Conservation (phyloP, 2,888 invertebrate species). For the Epirrhoe alternata region DNA sequence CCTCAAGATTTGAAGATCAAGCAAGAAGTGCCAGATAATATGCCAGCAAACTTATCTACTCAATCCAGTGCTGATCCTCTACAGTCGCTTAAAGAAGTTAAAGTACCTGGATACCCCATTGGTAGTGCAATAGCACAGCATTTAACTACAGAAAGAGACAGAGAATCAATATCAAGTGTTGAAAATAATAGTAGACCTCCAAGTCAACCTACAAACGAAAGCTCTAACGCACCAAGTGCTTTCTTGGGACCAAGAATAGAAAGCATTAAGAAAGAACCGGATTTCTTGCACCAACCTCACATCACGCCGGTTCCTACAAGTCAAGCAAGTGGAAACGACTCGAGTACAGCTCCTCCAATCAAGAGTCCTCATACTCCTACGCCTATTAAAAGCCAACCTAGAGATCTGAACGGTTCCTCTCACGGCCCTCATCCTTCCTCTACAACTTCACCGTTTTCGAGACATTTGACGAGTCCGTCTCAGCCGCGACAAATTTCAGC, state of each 20-base stretch:
- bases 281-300: conserved; percentile 82
- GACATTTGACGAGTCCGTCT: conserved; percentile 80
- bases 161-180: conserved; percentile 78
- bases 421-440: conserved; percentile 74
- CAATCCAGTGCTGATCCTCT: conserved; percentile 87
- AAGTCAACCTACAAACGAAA: conserved; percentile 79
- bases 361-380: conserved; percentile 83
- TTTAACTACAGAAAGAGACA: conserved; percentile 78
- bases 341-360: conserved; percentile 84
- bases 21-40: conserved; percentile 82
- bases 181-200: conserved; percentile 80
- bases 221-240: conserved; percentile 78
- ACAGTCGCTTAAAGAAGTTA: conserved; percentile 91
- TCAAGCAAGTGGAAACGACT: conserved; percentile 74
- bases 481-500: conserved; percentile 80
- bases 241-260: conserved; percentile 88
- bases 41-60: conserved; percentile 81
- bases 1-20: conserved; percentile 83
- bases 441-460: conserved; percentile 80
- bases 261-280: conserved; percentile 91
- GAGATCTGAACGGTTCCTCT: conserved; percentile 68
- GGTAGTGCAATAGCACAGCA: conserved; percentile 82
- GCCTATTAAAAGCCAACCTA: conserved; percentile 79
- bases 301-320: conserved; percentile 82
- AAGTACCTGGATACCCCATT: conserved; percentile 89